Percentiles rank a stretch among this genome's conserved stretches.
Evolutionary conservation across 2,797 vertebrate genomes (phyloP).

Genomic region (Poeciliopsis paucimaculata): DNA sequence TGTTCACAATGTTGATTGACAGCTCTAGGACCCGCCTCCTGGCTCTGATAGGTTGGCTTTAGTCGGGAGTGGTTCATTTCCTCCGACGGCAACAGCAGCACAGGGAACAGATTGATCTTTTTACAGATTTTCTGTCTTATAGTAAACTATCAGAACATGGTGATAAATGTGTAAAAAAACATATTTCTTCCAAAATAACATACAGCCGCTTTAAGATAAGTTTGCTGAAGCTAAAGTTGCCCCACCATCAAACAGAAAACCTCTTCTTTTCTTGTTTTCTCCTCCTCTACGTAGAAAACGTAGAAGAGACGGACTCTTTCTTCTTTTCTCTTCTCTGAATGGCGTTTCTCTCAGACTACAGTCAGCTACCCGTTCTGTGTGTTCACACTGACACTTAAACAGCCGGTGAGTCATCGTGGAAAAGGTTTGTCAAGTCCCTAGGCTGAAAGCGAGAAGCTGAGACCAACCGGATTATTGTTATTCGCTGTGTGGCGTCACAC

Average conservation of each 20-base stretch:
- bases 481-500: slow-evolving; percentile 12
- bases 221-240: slow-evolving; percentile 56
- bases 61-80: too few relatives aligned
- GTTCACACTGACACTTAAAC: slow-evolving; percentile 35
- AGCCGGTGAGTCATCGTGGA: slow-evolving; percentile 80
- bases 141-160: too few relatives aligned
- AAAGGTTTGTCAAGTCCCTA: slow-evolving; percentile 75
- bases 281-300: slow-evolving; percentile 35
- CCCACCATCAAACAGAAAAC: slow-evolving; percentile 63
- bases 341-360: slow-evolving; percentile 40
- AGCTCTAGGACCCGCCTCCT: too few relatives aligned
- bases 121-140: too few relatives aligned
- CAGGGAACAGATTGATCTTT: too few relatives aligned
- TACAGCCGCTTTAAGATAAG: slow-evolving; percentile 28
- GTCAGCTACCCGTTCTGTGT: slow-evolving; percentile 25
- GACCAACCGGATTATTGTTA: slow-evolving; percentile 53
- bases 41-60: too few relatives aligned
- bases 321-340: slow-evolving; percentile 21
- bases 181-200: too few relatives aligned
- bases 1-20: too few relatives aligned
- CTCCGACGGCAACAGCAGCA: too few relatives aligned
- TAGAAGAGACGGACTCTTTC: slow-evolving; percentile 18
- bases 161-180: too few relatives aligned
- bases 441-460: slow-evolving; percentile 60
- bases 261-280: slow-evolving; percentile 49